Evolutionary conservation across 1,140 invertebrate species (phyloP), one percentile per base, ranked within the genome.

Genomic region (Steinernema khuongi): DNA sequence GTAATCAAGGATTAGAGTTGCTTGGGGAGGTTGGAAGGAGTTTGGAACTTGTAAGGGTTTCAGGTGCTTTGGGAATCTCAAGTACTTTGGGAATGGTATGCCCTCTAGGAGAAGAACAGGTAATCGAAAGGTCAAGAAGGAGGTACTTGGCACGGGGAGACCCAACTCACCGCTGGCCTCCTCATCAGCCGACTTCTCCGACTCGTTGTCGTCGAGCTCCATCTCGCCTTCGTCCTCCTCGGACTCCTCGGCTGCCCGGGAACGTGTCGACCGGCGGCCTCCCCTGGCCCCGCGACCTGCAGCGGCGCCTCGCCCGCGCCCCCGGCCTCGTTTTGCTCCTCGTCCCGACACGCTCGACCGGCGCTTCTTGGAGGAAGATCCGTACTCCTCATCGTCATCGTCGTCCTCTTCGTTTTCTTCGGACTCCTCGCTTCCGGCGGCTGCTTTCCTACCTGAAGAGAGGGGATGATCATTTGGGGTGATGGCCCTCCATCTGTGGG

Each of bases 111-210:
- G n/a, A n/a, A n/a, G n/a, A n/a, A n/a, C n/a, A n/a, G n/a, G n/a
- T n/a, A n/a, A n/a, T n/a, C n/a, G n/a, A n/a, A n/a, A n/a, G n/a
- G n/a, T n/a, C n/a, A n/a, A n/a, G n/a, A n/a, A n/a, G n/a, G n/a
- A n/a, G n/a, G n/a, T n/a, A n/a, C n/a, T n/a, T n/a, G n/a, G n/a
- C n/a, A 17, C 50, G 11, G n/a, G 7, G 36, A 41, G 7, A n/a
- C 36, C 7, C 7, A n/a, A 4, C 50, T 79, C 72, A 41, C 78
- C 77, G 22, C 67, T 79, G 1, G 36, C 75, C n/a, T 68, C 73
- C 18, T 79, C 70, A 60, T 75, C 70, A 7, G 74, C 76, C 14
- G 32, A 41, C 32, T 78, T 77, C 22, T 44, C 70, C 22, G 31
- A 41, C n/a, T 72, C 71, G 33, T 72, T 29, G 31, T 79, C 78